Conservation (phyloP, 2,888 invertebrate genomes). For the Andrena hattorfiana region DNA sequence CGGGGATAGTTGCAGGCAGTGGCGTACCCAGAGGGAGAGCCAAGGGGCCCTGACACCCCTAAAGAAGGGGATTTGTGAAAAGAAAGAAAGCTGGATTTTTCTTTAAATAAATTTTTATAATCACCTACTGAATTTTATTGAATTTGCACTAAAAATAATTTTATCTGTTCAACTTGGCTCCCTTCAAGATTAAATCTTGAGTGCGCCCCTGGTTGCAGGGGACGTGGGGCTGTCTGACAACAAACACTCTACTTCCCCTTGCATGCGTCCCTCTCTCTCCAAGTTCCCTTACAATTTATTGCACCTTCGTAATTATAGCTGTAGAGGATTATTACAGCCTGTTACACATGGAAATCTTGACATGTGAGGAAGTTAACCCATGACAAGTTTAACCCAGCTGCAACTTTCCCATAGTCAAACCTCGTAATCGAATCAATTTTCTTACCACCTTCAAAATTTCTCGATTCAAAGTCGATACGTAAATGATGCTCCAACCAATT, state of each 20-base stretch:
- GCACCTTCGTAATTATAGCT: background rate
- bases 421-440: background rate
- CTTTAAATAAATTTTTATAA: too few relatives aligned
- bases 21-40: too few relatives aligned
- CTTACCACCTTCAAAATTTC: background rate
- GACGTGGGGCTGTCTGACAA: background rate
- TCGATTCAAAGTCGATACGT: too few relatives aligned
- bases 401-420: background rate
- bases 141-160: too few relatives aligned
- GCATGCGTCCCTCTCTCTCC: background rate
- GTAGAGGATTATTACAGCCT: background rate
- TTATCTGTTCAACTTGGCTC: too few relatives aligned
- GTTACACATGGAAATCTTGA: background rate
- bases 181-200: background rate
- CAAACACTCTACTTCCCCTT: conserved; percentile 22
- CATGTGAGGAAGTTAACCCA: background rate
- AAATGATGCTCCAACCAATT: background rate
- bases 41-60: too few relatives aligned
- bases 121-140: too few relatives aligned
- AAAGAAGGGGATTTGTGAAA: too few relatives aligned
- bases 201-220: background rate
- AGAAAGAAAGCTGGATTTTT: too few relatives aligned
- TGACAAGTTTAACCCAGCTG: too few relatives aligned
- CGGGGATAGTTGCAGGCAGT: background rate
- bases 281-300: background rate